Percentiles rank a stretch among this genome's conserved stretches.
Conservation (phyloP, 2,113 vertebrate species). For the Cebidichthys violaceus region DNA sequence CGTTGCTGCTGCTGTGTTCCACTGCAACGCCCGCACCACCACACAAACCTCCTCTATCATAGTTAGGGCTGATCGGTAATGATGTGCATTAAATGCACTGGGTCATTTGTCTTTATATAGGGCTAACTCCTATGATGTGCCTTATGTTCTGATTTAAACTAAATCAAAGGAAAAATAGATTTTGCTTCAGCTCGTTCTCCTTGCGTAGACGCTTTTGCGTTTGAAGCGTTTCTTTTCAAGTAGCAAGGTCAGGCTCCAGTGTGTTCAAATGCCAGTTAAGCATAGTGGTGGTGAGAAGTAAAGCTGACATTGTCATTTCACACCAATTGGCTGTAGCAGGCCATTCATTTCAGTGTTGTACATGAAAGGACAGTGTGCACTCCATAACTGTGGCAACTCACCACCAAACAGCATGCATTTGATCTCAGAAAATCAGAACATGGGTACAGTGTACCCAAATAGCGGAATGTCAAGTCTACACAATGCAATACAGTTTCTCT, state of each 20-base stretch:
- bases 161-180: conserved; percentile 27
- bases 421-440: not conserved
- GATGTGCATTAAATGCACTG: conserved; percentile 38
- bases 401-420: conserved; percentile 5
- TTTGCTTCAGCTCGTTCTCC: not conserved
- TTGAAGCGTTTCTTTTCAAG: conserved; percentile 7
- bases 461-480: not conserved
- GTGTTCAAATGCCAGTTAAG: conserved; percentile 17
- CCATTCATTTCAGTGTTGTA: conserved; percentile 22
- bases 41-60: conserved; percentile 42
- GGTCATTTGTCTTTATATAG: conserved; percentile 55
- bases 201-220: not conserved
- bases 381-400: not conserved
- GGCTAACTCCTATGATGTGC: not conserved
- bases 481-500: not conserved
- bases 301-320: conserved; percentile 26
- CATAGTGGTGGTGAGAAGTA: not conserved
- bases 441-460: not conserved
- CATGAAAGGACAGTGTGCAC: conserved; percentile 15
- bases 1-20: not conserved
- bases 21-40: conserved; percentile 5
- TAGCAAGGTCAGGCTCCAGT: not conserved
- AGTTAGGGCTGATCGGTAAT: conserved; percentile 45
- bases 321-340: conserved; percentile 3
- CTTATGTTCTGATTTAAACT: conserved; percentile 21